phyloP scores from a whole-genome alignment of 53 echinoderm and acorn worm species.

The Echinarachnius parma region DNA sequence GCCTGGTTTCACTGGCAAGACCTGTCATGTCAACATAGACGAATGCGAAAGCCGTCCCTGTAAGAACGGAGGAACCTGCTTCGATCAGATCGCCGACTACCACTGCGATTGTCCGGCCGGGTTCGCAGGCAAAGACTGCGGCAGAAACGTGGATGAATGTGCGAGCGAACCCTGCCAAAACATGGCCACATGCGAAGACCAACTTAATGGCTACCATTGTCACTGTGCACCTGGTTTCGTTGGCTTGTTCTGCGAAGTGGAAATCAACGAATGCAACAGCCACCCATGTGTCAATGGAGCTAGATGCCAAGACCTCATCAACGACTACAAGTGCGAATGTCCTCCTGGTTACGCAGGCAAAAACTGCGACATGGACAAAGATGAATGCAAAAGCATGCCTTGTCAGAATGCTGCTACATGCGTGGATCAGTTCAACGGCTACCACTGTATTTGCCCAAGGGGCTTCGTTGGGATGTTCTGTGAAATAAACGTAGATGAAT shows the following conservation, averaged over 20 bases:
- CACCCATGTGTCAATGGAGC: conserved; percentile 73
- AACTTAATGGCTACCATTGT: conserved; percentile 46
- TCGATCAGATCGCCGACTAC: conserved; percentile 45
- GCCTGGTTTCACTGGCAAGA: conserved; percentile 57
- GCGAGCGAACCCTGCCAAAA: conserved; percentile 50
- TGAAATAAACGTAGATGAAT: conserved; percentile 56
- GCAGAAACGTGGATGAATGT: conserved; percentile 54
- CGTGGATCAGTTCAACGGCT: conserved; percentile 41
- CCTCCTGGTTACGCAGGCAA: conserved; percentile 59
- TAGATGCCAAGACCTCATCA: conserved; percentile 52
- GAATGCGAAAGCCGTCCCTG: conserved; percentile 73
- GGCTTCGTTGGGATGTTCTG: conserved; percentile 51
- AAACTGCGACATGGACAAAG: conserved; percentile 53
- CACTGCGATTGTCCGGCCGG: conserved; percentile 58
- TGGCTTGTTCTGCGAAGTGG: conserved; percentile 47
- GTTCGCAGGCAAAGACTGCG: conserved; percentile 54
- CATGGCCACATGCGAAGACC: conserved; percentile 47
- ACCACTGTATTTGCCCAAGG: conserved; percentile 54
- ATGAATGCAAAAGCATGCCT: conserved; percentile 68
- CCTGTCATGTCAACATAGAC: conserved; percentile 61
- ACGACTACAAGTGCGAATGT: conserved; percentile 62
- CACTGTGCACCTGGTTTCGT: conserved; percentile 14
- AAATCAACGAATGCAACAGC: conserved; percentile 62
- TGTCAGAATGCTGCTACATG: conserved; percentile 72
- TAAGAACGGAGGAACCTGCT: conserved; percentile 59